These are phyloP conservation scores for Diploptera punctata DNA, from an alignment of 2,888 invertebrate genomes.

Conservation along the genomic window DNA sequence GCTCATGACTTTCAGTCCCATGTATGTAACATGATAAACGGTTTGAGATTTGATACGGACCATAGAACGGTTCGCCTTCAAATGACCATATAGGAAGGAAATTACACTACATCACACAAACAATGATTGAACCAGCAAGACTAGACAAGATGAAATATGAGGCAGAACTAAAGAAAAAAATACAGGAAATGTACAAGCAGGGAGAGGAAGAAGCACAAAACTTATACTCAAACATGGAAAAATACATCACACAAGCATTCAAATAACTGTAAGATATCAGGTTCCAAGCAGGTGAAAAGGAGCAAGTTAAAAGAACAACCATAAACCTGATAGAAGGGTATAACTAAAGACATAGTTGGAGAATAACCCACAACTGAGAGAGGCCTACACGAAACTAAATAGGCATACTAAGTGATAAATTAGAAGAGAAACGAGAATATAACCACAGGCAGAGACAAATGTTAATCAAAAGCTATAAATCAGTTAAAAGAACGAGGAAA, in stretches of 20 bases:
- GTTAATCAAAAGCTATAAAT: background rate
- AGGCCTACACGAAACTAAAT: background rate
- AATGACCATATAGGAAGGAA: background rate
- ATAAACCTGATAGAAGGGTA: background rate
- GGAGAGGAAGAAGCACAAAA: background rate
- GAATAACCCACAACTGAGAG: background rate
- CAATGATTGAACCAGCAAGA: background rate
- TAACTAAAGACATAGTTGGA: background rate
- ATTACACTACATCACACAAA: background rate
- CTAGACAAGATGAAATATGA: background rate
- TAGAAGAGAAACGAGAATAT: background rate
- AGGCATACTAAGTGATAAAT: background rate
- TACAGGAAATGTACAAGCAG: background rate
- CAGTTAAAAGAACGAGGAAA: background rate
- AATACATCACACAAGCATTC: background rate
- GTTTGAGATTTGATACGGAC: too few relatives aligned
- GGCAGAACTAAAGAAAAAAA: background rate
- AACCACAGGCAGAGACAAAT: background rate
- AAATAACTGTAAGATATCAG: background rate
- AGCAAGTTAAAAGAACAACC: background rate
- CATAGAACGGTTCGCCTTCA: background rate
- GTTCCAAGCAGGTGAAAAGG: background rate
- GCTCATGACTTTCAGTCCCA: too few relatives aligned
- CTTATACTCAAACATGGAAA: conserved; percentile 4
- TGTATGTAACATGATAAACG: too few relatives aligned